Conservation (phyloP, 2,113 vertebrate genomes). For the Macroglossus sobrinus region DNA sequence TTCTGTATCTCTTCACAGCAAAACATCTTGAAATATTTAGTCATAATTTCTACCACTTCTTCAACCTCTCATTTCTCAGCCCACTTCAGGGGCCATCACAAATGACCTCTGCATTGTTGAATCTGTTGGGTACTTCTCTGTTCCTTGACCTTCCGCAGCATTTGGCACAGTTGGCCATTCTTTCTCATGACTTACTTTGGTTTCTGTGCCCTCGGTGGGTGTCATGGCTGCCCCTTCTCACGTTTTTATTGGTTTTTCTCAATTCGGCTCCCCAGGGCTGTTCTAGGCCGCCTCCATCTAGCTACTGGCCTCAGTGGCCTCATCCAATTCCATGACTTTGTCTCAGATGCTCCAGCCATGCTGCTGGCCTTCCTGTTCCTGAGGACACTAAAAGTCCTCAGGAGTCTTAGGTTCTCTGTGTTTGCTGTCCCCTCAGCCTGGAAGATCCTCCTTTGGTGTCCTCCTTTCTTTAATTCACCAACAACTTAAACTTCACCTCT, state of each 20-base stretch:
- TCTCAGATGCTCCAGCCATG: accelerated
- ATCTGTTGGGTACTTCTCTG: neutral
- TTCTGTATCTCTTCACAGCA: neutral
- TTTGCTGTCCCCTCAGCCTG: neutral
- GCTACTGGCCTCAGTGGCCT: neutral
- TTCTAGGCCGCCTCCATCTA: neutral
- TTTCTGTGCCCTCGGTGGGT: neutral
- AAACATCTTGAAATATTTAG: neutral
- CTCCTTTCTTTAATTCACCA: neutral
- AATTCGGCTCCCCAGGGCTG: neutral
- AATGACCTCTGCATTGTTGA: neutral
- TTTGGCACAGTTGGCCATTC: neutral
- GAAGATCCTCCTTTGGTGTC: neutral
- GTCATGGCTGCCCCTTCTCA: too few relatives aligned
- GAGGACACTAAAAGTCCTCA: neutral
- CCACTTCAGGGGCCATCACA: neutral
- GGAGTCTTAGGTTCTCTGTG: neutral
- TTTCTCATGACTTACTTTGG: neutral
- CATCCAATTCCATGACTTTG: neutral
- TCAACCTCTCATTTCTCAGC: neutral
- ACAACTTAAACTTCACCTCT: neutral
- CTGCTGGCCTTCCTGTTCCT: neutral
- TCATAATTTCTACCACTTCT: neutral
- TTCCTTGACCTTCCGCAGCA: neutral
- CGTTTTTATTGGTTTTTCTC: neutral